Evolutionary conservation across 2,113 vertebrate species (phyloP), one percentile per base, ranked within the genome.

Genomic region (Eulacestoma nigropectus): DNA sequence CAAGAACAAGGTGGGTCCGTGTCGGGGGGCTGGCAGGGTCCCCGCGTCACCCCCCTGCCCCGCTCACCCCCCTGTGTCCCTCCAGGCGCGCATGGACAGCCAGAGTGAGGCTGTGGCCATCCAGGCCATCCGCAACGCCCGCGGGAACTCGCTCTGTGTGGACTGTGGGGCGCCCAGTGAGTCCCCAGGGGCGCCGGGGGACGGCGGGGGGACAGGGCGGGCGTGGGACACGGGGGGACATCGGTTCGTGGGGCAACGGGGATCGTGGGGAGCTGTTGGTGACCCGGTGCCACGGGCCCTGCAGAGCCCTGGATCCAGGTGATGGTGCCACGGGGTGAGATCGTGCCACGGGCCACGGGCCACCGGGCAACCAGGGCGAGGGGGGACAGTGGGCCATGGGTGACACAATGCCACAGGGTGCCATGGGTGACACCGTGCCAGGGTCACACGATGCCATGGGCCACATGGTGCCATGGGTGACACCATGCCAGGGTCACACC

Each of bases 81-180:
- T 57, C 47, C 96, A 99, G 99, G 98, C 99, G 1, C 98, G 99
- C 75, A 97, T 98, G 96, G 99, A 99, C 98, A 99, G 99, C 96
- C 99, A 99, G 96, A 99, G 99, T 2, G 99, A 99, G 96, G 99
- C 99, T 0, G 99, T 99, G 69, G 99, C 99, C 39, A 98, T 99
- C 87, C 99, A 99, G 97, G 99, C 99, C 64, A 99, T 99, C 91
- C 98, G 99, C 11, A 99, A 99, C 53, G 98, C 99, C 97, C 99
- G 98, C n/a, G 99, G 99, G 44, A 99, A 99, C 96, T 96, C 98
- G 10, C 97, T 98, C 94, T 99, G 99, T 87, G 99, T 99, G 96
- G 99, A 99, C 97, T 99, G 99, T 3, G 98, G 98, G 65, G 98
- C 99, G 0, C 98, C 97, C 47, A 99, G 99, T 99, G 97, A 98